A percentile compares a stretch with the other conserved stretches of the same genome.
Evolutionary conservation across 1,140 invertebrate genomes (phyloP).

Genomic region (Atta colombica): DNA sequence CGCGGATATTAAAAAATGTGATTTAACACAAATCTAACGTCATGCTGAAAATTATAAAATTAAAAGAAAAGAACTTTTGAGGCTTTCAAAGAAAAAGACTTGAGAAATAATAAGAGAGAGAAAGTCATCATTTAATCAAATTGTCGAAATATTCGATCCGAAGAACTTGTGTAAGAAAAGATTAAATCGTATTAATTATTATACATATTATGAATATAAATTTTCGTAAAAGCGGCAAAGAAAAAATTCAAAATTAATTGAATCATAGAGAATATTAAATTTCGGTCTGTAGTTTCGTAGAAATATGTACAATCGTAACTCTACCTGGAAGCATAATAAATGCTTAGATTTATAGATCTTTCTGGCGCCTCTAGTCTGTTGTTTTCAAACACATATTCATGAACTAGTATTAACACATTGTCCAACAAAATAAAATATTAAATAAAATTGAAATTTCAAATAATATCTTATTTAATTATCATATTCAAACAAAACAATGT

Average conservation of each 20-base stretch:
- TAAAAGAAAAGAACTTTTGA: neutral
- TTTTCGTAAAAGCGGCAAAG: neutral
- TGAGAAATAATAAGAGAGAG: neutral
- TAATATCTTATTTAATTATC: neutral
- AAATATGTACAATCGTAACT: slow-evolving; percentile 16
- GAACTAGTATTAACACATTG: neutral
- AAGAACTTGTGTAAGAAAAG: neutral
- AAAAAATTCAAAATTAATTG: neutral
- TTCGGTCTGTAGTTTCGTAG: neutral
- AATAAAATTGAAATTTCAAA: neutral
- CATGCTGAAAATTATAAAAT: neutral
- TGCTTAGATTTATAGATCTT: slow-evolving; percentile 32
- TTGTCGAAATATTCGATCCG: neutral
- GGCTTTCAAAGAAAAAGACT: neutral
- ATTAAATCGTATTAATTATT: neutral
- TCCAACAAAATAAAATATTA: neutral
- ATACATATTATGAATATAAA: neutral
- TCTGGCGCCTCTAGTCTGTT: slow-evolving; percentile 5
- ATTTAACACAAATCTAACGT: neutral
- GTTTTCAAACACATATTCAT: neutral
- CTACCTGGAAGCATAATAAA: slow-evolving; percentile 19
- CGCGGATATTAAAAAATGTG: too few relatives aligned
- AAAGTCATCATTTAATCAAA: slow-evolving; percentile 3
- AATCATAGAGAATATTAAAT: neutral
- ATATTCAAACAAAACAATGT: neutral